Percentiles rank a stretch among this genome's conserved stretches.
Conservation (phyloP, 2,113 vertebrate species). For the Sus scrofa region DNA sequence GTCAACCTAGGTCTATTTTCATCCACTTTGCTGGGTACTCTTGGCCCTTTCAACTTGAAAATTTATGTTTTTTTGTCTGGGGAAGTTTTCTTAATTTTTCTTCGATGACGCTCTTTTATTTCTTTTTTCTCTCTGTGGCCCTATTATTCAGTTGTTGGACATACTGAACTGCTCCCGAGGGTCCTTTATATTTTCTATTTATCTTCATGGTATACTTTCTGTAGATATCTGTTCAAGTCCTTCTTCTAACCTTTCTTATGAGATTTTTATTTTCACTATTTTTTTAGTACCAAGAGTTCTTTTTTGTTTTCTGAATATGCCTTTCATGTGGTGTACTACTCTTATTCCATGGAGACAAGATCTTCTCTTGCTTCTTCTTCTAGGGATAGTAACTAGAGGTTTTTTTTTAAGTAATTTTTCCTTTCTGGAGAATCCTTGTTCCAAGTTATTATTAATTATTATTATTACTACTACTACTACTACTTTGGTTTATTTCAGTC, state of each 20-base stretch:
- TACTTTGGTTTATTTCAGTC: too few relatives aligned
- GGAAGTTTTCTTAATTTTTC: not conserved
- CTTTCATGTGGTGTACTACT: not conserved
- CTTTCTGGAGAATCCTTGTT: not conserved
- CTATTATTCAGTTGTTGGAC: not conserved
- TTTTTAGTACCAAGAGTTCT: not conserved
- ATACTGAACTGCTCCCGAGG: not conserved
- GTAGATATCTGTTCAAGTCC: not conserved
- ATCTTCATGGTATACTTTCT: not conserved
- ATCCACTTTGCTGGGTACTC: not conserved
- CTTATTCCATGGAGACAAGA: not conserved
- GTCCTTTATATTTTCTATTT: not conserved
- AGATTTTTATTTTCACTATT: slow-evolving; percentile 4
- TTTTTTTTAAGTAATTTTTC: not conserved
- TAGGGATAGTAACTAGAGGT: not conserved
- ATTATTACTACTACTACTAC: too few relatives aligned
- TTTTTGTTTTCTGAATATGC: not conserved
- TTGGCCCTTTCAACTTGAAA: not conserved
- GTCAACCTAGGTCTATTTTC: not conserved
- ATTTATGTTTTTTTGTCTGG: not conserved
- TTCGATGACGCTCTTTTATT: not conserved
- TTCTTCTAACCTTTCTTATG: not conserved
- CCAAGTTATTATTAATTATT: not conserved
- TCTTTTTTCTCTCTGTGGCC: not conserved
- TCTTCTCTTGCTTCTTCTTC: not conserved